Conservation (phyloP, 1,140 invertebrate species). For the Camponotus floridanus region DNA sequence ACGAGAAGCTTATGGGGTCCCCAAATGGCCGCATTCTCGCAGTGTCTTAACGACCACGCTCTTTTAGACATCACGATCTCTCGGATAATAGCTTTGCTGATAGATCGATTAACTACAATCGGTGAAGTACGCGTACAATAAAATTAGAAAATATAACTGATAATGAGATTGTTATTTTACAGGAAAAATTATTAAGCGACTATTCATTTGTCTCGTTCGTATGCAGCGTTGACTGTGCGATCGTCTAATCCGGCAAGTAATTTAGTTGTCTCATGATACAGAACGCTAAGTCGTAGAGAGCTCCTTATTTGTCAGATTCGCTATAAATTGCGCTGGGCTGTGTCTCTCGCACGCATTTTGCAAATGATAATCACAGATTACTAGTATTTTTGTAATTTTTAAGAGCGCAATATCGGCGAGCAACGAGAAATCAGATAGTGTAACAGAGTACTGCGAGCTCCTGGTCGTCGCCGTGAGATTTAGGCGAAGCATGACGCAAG, state of each 20-base stretch:
- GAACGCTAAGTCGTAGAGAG: not conserved
- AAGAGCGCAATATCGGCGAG: not conserved
- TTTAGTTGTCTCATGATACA: not conserved
- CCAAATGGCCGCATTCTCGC: constrained; percentile 61
- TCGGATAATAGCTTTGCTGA: constrained; percentile 70
- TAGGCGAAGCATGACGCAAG: constrained; percentile 76
- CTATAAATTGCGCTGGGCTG: not conserved
- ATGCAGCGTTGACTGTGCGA: not conserved
- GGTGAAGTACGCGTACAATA: constrained; percentile 5
- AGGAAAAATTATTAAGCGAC: not conserved
- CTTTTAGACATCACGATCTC: constrained; percentile 48
- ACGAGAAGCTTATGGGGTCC: constrained; percentile 72
- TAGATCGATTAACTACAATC: constrained; percentile 66
- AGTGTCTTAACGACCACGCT: constrained; percentile 34
- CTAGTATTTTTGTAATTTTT: not conserved
- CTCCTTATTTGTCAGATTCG: not conserved
- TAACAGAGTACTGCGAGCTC: constrained; percentile 23
- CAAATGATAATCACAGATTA: constrained; percentile 51
- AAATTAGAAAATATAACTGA: not conserved
- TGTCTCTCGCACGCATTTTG: not conserved
- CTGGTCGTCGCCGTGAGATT: constrained; percentile 70
- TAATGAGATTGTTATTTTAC: not conserved
- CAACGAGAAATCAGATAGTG: constrained; percentile 7
- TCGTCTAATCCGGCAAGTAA: not conserved
- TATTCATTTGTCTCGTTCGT: not conserved